phyloP scores from a whole-genome alignment of 2,113 vertebrate species.

The Pygoscelis antarcticus region DNA sequence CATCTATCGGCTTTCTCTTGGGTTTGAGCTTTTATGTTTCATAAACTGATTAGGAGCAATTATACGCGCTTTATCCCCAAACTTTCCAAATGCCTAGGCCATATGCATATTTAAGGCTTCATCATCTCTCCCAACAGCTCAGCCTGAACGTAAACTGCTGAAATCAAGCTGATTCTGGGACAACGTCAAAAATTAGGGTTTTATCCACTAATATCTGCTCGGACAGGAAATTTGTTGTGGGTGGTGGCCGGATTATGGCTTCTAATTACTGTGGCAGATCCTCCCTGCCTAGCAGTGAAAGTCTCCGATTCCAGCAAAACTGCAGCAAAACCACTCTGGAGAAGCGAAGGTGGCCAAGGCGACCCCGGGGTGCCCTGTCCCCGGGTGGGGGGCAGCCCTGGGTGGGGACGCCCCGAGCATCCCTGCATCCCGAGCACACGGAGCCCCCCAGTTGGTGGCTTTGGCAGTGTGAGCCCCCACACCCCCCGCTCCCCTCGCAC shows the following conservation, averaged over 20 bases:
- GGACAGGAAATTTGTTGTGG: slow-evolving; percentile 74
- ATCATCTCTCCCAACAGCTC: slow-evolving; percentile 64
- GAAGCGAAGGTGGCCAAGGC: not conserved
- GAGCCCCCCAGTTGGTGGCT: not conserved
- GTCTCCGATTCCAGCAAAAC: slow-evolving; percentile 48
- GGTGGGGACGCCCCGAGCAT: not conserved
- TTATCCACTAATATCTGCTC: slow-evolving; percentile 75
- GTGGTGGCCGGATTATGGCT: slow-evolving; percentile 64
- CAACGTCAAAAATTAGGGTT: slow-evolving; percentile 75
- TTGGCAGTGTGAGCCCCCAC: not conserved
- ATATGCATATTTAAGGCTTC: slow-evolving; percentile 78
- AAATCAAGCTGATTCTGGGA: slow-evolving; percentile 80
- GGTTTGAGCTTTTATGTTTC: slow-evolving; percentile 64
- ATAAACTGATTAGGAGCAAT: slow-evolving; percentile 72
- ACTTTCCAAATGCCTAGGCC: slow-evolving; percentile 75
- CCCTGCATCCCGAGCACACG: accelerated
- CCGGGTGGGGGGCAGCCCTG: accelerated
- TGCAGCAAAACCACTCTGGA: not conserved
- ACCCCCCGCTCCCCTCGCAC: not conserved
- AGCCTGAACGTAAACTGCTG: slow-evolving; percentile 66
- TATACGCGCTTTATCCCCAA: slow-evolving; percentile 51
- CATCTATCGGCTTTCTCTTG: slow-evolving; percentile 35
- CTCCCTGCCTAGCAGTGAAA: slow-evolving; percentile 70
- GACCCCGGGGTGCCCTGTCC: not conserved
- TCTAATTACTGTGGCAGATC: slow-evolving; percentile 78